Percentiles rank a stretch among this genome's conserved stretches.
These are phyloP conservation scores for Meiosimyza decipiens DNA, from an alignment of 2,888 invertebrate species.

Conservation along the genomic window DNA sequence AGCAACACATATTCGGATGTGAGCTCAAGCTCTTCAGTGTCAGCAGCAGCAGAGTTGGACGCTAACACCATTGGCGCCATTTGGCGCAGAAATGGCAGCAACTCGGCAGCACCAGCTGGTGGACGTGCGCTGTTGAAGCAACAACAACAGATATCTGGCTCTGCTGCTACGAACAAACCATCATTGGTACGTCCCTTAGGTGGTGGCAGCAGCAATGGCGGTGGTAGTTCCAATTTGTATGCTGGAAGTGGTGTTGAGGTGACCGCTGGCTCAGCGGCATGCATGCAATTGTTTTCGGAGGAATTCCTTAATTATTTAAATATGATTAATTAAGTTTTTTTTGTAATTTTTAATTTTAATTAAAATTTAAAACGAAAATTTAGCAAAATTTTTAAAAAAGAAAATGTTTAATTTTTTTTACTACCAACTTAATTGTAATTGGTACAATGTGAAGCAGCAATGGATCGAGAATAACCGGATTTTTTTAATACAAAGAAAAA, in stretches of 20 bases:
- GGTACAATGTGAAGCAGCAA: constrained; percentile 4
- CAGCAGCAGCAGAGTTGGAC: constrained; percentile 42
- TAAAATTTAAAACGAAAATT: constrained; percentile 32
- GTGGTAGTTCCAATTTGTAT: constrained; percentile 24
- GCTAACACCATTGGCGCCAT: constrained; percentile 43
- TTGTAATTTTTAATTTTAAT: constrained; percentile 42
- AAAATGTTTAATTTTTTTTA: neutral
- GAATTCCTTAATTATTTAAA: constrained; percentile 74
- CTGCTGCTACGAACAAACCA: neutral
- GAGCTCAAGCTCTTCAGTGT: constrained; percentile 56
- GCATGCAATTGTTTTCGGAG: constrained; percentile 73
- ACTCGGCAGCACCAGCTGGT: constrained; percentile 37
- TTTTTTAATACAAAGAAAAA: constrained; percentile 5
- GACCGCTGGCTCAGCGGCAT: constrained; percentile 54
- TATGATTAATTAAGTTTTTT: constrained; percentile 69
- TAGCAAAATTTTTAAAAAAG: constrained; percentile 43
- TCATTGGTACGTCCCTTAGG: constrained; percentile 15
- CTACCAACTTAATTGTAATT: constrained; percentile 9
- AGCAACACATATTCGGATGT: constrained; percentile 50
- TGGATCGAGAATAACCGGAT: constrained; percentile 4
- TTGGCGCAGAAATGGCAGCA: constrained; percentile 44
- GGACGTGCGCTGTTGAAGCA: constrained; percentile 43
- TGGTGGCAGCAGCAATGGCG: neutral
- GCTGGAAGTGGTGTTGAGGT: constrained; percentile 14
- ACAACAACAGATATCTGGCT: constrained; percentile 22